Conservation (phyloP, 2,797 vertebrate genomes). For the Cossypha caffra region DNA sequence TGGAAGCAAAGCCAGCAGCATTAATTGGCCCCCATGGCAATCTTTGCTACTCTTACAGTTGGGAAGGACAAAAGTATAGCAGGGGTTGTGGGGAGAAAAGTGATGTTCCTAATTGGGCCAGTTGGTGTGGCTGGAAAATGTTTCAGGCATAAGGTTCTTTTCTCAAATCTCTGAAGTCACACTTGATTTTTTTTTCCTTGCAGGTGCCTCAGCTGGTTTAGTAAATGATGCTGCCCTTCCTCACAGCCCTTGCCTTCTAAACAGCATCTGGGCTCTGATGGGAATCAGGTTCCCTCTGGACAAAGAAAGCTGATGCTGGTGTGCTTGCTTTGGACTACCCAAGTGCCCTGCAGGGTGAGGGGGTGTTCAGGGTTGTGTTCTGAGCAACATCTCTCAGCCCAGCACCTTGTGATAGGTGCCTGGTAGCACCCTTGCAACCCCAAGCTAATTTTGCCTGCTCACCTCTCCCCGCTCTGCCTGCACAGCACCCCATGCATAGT, state of each 20-base stretch:
- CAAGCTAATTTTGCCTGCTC: not conserved
- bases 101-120: not conserved
- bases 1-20: not conserved
- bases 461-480: rapidly evolving
- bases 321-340: not conserved
- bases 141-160: not conserved
- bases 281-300: not conserved
- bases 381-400: not conserved
- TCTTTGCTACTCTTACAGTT: not conserved
- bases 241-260: not conserved
- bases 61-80: not conserved
- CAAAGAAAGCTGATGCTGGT: not conserved
- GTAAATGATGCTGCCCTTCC: not conserved
- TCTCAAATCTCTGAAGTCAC: not conserved
- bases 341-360: not conserved
- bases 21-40: not conserved
- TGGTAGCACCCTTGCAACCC: not conserved
- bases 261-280: not conserved
- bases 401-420: not conserved
- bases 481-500: rapidly evolving
- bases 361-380: not conserved
- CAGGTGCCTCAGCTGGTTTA: not conserved
- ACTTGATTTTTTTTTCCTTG: not conserved
- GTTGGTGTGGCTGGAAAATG: not conserved
- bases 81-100: not conserved